Base-by-base conservation (phyloP, 2,797 vertebrate species). In the Aulostomus chinensis region DNA sequence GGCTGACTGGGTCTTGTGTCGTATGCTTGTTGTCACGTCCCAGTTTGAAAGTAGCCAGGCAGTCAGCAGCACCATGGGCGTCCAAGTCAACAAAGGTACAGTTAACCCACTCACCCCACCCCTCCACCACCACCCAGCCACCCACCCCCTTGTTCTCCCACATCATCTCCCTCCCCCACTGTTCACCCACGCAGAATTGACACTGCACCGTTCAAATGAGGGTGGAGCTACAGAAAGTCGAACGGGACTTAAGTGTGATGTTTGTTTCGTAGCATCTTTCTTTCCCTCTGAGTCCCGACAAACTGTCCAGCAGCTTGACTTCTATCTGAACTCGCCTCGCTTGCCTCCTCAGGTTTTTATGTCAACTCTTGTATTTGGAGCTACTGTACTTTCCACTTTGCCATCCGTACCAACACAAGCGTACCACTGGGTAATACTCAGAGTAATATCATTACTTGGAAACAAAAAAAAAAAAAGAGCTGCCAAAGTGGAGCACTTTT, bases 1-100 rank as follows among this genome's bases (percentile, higher is more conserved):
- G 83, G 65, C 69, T 78, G 76, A 78, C 64, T 69, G 66, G 61
- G 63, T 61, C 61, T 80, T 55, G 48, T 84, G 71, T 83, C 81
- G 83, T 88, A 88, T 90, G 87, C 85, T 78, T 88, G 71, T 88
- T 84, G 68, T 81, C 79, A 76, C 78, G 81, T 86, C 83, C 76
- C 86, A 92, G 90, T 92, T 84, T 91, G 89, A 92, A 78, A 82
- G 74, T 91, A 90, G 76, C 87, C 87, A 91, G 83, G 80, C 88
- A 90, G 72, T 87, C 77, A 85, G 54, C 88, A 87, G 80, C 81
- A 51, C 86, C 83, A 79, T 68, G 76, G 87, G 81, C 84, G 60
- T 84, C 86, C 88, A 82, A 81, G 66, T 85, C 73, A 77, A 83
- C 84, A 83, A 90, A 93, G 90, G 90, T 93, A 91, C 90, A 77